Evolutionary conservation across 2,888 invertebrate species (phyloP), one percentile per base, ranked within the genome.

Genomic region (Epicampocera succincta): DNA sequence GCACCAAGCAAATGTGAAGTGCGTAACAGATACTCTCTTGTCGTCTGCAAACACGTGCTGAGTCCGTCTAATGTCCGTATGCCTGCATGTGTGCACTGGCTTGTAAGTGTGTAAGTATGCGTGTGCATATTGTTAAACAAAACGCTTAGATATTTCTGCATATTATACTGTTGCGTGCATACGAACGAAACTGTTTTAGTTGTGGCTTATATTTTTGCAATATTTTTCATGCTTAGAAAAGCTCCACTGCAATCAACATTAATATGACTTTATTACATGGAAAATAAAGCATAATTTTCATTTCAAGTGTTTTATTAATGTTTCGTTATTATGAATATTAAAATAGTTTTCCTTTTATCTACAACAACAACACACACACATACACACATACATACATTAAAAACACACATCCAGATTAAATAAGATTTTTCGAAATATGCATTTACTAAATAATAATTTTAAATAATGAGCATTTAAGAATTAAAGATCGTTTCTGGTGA

Each of bases 261-360:
- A 82, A 78, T 71, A 78, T 78, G 69, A 78, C 65, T 78, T 74
- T 78, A 78, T 69, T 78, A 71, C 63, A 74, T 69, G 74, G 52
- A 74, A 77, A 69, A 69, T 74, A 69, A 69, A 46, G 65, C 52
- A 82, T 76, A 76, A 71, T 56, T 82, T 71, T 54, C 50, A 60
- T 60, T 72, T 66, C 50, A 60, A 50, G 65, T 50, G 44, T 78
- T 78, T 66, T 72, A 72, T 72, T 65, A 77, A 77, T 56, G 56
- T 63, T 71, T 63, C 56, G 63, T 63, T 72, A 66, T 72, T 72
- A 72, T 52, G 56, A 72, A 71, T 71, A 77, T 63, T 77, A 77
- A 77, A 77, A 77, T 40, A 29, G 56, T 77, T 77, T 71, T 33
- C 3, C 19, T 63, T 77, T 71, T 46, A 54, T 17, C 38, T 21